Evolutionary conservation across 2,113 vertebrate species (phyloP), one percentile per base, ranked within the genome.

Genomic region (Microtus pennsylvanicus): DNA sequence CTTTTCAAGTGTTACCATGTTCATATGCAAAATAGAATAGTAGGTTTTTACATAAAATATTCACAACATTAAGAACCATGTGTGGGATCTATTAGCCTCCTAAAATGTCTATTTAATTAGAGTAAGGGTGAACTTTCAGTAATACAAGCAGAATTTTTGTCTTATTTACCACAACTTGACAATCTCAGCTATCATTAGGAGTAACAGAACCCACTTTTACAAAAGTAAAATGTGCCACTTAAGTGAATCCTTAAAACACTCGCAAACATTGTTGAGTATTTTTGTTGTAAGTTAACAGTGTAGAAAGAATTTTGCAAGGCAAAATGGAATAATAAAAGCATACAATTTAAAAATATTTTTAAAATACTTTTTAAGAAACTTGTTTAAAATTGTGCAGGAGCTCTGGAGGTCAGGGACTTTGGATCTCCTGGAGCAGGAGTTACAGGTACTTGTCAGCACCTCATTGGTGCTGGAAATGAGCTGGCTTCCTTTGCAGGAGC

Each of bases 1-100:
- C 42, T 89, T 94, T 95, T 97, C 38, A 91, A 89, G 65, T 76
- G 90, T 83, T 83, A 85, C 26, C 91, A 21, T 55, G 35, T 72
- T 74, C 35, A 47, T 30, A 70, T 61, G n/a, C 5, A 94, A 90
- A 90, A 81, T 6, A 91, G n/a, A 80, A 70, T 8, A 91, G 65
- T 50, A 82, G 19, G 38, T 70, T 83, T 88, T 91, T 45, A 87
- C 6, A 82, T 16, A 81, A 91, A 61, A 89, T 45, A 30, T 52
- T 58, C 69, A 81, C 21, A 55, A 63, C 35, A 50, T 42, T 67
- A 94, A 81, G 24, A 93, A 50, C 76, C 33, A 80, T 47, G 1
- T 83, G 9, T 70, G 8, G 7, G 22, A 55, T 75, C 33, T 21
- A 52, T 17, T 50, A 76, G 38, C 17, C 11, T 33, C 63, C 22